Base-by-base conservation (phyloP, 2,888 invertebrate genomes). In the Diaperis boleti region DNA sequence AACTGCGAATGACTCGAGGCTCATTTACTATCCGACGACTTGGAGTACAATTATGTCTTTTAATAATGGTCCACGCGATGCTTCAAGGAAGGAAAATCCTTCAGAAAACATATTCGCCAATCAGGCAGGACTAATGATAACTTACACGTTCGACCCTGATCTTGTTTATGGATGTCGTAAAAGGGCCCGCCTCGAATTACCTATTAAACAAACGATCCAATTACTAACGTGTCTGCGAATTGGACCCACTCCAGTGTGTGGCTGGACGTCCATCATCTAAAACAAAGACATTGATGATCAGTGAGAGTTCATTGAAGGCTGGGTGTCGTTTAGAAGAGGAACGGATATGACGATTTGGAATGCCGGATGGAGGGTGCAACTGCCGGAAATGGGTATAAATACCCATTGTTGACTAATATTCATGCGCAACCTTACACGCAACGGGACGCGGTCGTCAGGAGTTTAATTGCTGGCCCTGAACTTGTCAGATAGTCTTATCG, bases 331-430 rank as follows among this genome's bases (percentile, higher is more conserved):
- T 54, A 29, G 3, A 31, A 33, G 13, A 45, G 18, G 22, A 45
- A 7, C 45, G 57, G 57, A 57, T 45, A 47, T 57, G 57, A 57
- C 57, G 57, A 45, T 14, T 44, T n/a, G 45, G 57, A 57, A 57
- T 57, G 57, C 57, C 57, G 57, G 57, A 57, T 57, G 57, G 14
- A 57, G 57, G 57, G 45, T 14, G 20, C 57, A 42, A 17, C 20
- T 37, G 26, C 45, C 45, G 57, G 57, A 57, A 57, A 14, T 31
- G 17, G 33, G 44, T 35, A 44, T 44, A 55, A 55, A 55, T 13
- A 55, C 33, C 44, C 44, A 42, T 55, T 54, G 54, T 54, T 31
- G 33, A 39, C 52, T 37, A n/a, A 22, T 39, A 20, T 15, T 11
- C 39, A 39, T 33, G 15, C 31, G 49, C 31, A n/a, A 15, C 10